Percentiles rank a stretch among this genome's conserved stretches.
Conservation (phyloP, 2,888 invertebrate species). For the Spicauda simplicius region DNA sequence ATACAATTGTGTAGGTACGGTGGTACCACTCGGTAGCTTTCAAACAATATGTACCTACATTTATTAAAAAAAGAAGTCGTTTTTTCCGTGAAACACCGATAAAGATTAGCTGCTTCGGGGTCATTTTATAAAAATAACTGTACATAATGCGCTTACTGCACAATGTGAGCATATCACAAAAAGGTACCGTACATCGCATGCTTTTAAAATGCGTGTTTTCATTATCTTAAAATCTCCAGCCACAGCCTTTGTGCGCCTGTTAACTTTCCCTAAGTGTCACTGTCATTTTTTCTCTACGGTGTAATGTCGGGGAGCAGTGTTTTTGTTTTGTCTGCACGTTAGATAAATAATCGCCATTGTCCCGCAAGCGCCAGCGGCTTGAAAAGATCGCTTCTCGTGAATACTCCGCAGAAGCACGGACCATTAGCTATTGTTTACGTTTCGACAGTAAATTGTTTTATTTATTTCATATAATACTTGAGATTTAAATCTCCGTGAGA, state of each 20-base stretch:
- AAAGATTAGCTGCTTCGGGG: slow-evolving; percentile 33
- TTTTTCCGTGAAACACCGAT: slow-evolving; percentile 30
- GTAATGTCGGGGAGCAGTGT: slow-evolving; percentile 62
- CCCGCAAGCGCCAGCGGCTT: slow-evolving; percentile 67
- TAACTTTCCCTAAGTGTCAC: slow-evolving; percentile 69
- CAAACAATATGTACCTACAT: no score
- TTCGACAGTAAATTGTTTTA: slow-evolving; percentile 49
- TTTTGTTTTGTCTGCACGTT: slow-evolving; percentile 65
- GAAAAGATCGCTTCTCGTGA: slow-evolving; percentile 57
- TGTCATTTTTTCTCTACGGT: slow-evolving; percentile 60
- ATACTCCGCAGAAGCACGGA: slow-evolving; percentile 48
- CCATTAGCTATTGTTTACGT: slow-evolving; percentile 53
- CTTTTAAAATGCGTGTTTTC: slow-evolving; percentile 63
- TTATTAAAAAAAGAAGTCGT: slow-evolving; percentile 9
- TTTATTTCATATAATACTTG: slow-evolving; percentile 43
- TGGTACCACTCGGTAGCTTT: no score
- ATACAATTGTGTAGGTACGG: no score
- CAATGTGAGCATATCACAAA: slow-evolving; percentile 52
- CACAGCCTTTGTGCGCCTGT: slow-evolving; percentile 62
- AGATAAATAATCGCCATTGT: slow-evolving; percentile 75
- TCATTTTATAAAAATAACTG: slow-evolving; percentile 45
- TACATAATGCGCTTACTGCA: slow-evolving; percentile 40
- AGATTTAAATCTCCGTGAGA: slow-evolving; percentile 42
- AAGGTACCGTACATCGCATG: slow-evolving; percentile 64
- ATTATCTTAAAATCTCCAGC: slow-evolving; percentile 60